A percentile compares a stretch with the other conserved stretches of the same genome.
Conservation (phyloP, 2,797 vertebrate genomes). For the Scarus forsteni region DNA sequence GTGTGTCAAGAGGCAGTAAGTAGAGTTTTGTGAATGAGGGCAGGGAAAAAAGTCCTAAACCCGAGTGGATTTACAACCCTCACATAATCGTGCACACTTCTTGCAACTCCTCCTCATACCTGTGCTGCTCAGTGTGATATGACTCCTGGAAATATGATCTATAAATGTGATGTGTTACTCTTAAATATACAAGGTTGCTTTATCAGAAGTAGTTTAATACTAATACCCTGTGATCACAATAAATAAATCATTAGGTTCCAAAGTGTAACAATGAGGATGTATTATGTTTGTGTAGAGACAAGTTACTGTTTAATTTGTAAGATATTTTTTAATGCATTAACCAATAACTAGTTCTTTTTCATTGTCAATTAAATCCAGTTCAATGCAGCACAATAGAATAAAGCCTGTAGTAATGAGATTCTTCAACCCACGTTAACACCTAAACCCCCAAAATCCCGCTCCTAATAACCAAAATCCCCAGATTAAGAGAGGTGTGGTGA, state of each 20-base stretch:
- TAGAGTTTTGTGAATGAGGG: not conserved
- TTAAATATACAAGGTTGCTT: not conserved
- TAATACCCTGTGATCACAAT: not conserved
- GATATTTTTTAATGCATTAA: no score
- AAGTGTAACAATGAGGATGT: no score
- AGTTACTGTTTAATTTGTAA: no score
- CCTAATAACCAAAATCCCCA: not conserved
- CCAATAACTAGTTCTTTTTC: not conserved
- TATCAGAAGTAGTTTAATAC: no score
- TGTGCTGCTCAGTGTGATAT: constrained; percentile 1
- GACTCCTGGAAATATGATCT: no score
- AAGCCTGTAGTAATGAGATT: not conserved
- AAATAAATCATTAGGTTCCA: not conserved
- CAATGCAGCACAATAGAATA: not conserved
- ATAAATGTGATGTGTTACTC: not conserved
- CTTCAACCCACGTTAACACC: not conserved
- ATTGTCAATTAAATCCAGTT: not conserved
- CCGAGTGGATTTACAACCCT: not conserved
- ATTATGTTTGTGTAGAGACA: no score
- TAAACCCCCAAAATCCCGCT: not conserved
- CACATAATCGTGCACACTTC: constrained; percentile 4
- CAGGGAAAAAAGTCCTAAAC: not conserved
- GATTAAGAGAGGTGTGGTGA: constrained; percentile 14
- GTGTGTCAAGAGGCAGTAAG: not conserved
- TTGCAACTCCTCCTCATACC: constrained; percentile 33